These are phyloP conservation scores for Andrena fulva DNA, from an alignment of 2,888 invertebrate species.

Conservation along the genomic window DNA sequence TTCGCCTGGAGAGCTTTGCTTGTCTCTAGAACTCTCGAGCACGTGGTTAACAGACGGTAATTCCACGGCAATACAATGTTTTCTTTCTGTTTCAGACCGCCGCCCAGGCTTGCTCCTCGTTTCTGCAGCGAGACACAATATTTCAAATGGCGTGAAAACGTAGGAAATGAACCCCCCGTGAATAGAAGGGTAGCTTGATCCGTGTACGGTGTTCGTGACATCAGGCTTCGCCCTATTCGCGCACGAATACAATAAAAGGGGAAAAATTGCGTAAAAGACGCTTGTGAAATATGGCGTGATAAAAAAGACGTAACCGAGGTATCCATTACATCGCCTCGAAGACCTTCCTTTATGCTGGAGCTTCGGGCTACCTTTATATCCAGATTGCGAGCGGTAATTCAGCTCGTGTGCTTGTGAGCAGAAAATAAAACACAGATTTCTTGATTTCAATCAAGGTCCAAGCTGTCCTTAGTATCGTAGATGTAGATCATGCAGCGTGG, in stretches of 20 bases:
- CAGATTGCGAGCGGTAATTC: not conserved
- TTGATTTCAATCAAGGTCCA: not conserved
- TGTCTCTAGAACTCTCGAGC: conserved; percentile 72
- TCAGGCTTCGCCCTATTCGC: not conserved
- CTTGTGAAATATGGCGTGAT: not conserved
- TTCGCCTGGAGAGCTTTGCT: conserved; percentile 76
- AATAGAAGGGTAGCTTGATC: not conserved
- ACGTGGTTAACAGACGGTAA: conserved; percentile 73
- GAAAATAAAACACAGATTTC: too few relatives aligned
- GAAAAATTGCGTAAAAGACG: not conserved
- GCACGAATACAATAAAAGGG: not conserved
- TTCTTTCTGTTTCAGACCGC: not conserved
- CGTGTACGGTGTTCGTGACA: not conserved
- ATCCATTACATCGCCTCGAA: not conserved
- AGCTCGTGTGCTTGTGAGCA: too few relatives aligned
- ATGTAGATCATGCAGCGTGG: not conserved
- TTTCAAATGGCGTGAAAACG: not conserved
- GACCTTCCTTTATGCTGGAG: not conserved
- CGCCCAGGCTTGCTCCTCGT: not conserved
- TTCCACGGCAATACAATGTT: conserved; percentile 56
- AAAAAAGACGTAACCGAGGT: not conserved
- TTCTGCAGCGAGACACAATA: conserved; percentile 9
- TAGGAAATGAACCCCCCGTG: not conserved
- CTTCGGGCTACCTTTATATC: not conserved
- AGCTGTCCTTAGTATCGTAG: not conserved